Evolutionary conservation across 30 jellyfish, hydroid and myxozoan species (phyloP), one percentile per base, ranked within the genome.

Genomic region (Rhopilema esculentum): DNA sequence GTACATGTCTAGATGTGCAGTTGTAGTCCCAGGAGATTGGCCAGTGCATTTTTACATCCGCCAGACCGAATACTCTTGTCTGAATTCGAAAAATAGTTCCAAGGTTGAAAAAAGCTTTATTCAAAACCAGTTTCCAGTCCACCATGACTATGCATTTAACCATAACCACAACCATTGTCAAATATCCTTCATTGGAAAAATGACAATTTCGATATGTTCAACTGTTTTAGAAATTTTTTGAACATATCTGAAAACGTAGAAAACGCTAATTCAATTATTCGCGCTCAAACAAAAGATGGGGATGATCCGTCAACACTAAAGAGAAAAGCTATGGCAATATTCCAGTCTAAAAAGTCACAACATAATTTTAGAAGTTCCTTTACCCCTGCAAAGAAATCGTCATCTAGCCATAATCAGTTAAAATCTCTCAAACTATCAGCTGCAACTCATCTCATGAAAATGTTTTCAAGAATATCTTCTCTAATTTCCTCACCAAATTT

Each of bases 31-130:
- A 18, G 80, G 80, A 26, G 80, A 69, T 27, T 69, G 53, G 80
- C 80, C 80, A 18, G 80, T 57, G 53, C 80, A 69, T 4, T 69
- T 69, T 27, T 69, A 69, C 31, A 20, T 69, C 80, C 57, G 49
- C 51, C 48, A 27, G 51, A 29, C 53, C 22, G 80, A 2, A 69
- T 69, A 69, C 31, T 23, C 48, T 16, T 29, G 9, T 28, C 77
- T 31, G 77, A 66, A 0, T 23, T 23, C 30, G 30, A n/a, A 66
- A 15, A 66, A 26, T 0, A 65, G 75, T 6, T 21, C 40, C 75
- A 28, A 65, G 31, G 75, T 21, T 26, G 40, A 65, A 65, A 26
- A 21, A 65, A 65, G 31, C 31, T 26, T 21, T 26, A 65, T 21
- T 65, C 75, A 65, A 65, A 26, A 4, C 40, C 75, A 65, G 31